Conservation (phyloP, 2,888 invertebrate genomes). For the Phengaris arion region DNA sequence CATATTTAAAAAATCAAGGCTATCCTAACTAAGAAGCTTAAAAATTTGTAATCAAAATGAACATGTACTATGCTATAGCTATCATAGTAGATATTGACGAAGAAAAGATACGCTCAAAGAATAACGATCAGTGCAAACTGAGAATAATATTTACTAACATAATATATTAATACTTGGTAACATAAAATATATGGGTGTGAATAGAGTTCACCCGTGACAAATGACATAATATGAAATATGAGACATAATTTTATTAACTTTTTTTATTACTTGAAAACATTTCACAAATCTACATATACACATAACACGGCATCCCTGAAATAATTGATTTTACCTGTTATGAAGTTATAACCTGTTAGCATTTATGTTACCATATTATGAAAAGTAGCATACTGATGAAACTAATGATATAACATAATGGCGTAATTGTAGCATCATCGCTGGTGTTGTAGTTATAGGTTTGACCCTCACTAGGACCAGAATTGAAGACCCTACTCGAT, state of each 20-base stretch:
- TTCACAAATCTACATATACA: not conserved
- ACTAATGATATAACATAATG: not conserved
- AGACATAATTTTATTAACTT: not conserved
- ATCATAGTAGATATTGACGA: not conserved
- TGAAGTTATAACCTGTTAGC: not conserved
- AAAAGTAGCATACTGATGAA: not conserved
- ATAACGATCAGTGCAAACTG: not conserved
- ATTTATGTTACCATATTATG: no score
- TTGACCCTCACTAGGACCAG: not conserved
- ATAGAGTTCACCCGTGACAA: conserved; percentile 1
- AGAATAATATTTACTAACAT: not conserved
- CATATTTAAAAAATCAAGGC: no score
- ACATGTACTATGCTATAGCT: no score
- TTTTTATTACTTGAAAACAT: conserved; percentile 5
- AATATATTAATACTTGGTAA: not conserved
- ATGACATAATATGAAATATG: not conserved
- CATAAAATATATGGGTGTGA: conserved; percentile 9
- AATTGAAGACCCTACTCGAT: not conserved
- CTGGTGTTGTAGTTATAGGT: not conserved
- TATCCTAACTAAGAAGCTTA: no score
- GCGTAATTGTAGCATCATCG: not conserved
- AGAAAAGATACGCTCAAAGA: not conserved
- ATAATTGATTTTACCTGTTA: not conserved
- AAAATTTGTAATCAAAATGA: no score
- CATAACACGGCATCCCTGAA: not conserved